phyloP scores from a whole-genome alignment of 2,113 vertebrate genomes.

The Antidorcas marsupialis region DNA sequence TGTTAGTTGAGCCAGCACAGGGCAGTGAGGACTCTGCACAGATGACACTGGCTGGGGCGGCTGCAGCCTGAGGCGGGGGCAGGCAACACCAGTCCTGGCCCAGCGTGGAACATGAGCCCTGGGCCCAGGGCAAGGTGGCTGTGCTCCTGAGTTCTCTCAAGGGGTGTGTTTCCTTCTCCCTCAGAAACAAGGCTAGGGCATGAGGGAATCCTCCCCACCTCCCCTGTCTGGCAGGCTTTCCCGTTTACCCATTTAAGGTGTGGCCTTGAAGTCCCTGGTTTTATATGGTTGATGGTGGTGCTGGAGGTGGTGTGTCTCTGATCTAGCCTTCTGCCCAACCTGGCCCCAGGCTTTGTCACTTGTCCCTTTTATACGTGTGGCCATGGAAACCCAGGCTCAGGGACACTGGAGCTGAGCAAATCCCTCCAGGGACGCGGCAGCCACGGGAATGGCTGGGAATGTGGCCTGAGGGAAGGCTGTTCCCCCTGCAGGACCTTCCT shows the following conservation, averaged over 20 bases:
- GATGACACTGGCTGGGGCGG: not conserved
- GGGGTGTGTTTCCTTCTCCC: not conserved
- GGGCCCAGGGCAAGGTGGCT: not conserved
- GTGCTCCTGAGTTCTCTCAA: not conserved
- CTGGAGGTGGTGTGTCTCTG: not conserved
- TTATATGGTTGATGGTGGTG: not conserved
- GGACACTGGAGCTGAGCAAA: not conserved
- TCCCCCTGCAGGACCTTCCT: fast-evolving
- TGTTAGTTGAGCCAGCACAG: not conserved
- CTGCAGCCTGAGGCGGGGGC: not conserved
- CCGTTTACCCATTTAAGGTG: not conserved
- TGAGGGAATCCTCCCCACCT: not conserved
- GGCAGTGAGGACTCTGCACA: not conserved
- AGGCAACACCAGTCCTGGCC: fast-evolving
- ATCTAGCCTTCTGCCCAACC: not conserved
- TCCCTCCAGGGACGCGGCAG: not conserved
- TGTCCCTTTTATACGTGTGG: not conserved
- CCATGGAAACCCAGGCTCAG: not conserved
- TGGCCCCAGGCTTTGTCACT: not conserved
- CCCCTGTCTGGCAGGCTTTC: not conserved
- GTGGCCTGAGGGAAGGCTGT: not conserved
- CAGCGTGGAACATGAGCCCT: fast-evolving
- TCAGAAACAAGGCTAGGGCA: not conserved
- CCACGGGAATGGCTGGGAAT: no score
- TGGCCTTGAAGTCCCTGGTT: not conserved